Base-by-base conservation (phyloP, 2,797 vertebrate genomes). In the Malacoraja senta region DNA sequence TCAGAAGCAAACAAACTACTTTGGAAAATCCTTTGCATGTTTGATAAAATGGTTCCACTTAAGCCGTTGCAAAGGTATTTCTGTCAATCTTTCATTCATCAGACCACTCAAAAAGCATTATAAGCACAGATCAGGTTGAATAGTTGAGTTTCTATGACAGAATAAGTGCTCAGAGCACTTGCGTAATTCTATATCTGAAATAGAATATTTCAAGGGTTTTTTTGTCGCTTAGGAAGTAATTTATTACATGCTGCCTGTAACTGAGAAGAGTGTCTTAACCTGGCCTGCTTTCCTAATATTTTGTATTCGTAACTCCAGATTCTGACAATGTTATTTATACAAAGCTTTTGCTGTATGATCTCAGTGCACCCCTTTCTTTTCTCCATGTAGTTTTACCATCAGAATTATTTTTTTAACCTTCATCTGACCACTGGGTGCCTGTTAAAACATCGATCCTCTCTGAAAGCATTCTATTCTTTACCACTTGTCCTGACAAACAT, bases 371-470 rank as follows among this genome's bases (percentile, higher is more conserved):
- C 68, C 24, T 26, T 53, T 72, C 72, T 72, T 44, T 44, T 26
- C 12, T 80, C 32, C 3, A 15, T 21, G 7, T 7, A 15, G 24
- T 92, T 92, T 76, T 74, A 21, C 29, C 24, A 92, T 53, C 21
- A 29, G 38, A 92, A 92, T 17, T 92, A 24, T 92, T 29, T 91
- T 38, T 26, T 92, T 74, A 92, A 92, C 90, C 68, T 74, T 13
- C 65, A 15, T 91, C 32, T 74, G 35, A 72, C 68, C 68, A 44
- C 32, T 53, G 88, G 38, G 35, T 24, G 10, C 71, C 68, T 74
- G 71, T 38, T 15, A 44, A 92, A 92, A 53, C 24, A 53, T 74
- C 9, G 12, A 44, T 72, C 68, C 10, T 74, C 35, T 92, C 38
- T 29, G 71, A 7, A 76, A 26, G 24, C 65, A 92, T 92, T 92